Percentiles rank a stretch among this genome's conserved stretches.
Evolutionary conservation across 2,113 vertebrate genomes (phyloP).

Genomic region (Etheostoma spectabile): DNA sequence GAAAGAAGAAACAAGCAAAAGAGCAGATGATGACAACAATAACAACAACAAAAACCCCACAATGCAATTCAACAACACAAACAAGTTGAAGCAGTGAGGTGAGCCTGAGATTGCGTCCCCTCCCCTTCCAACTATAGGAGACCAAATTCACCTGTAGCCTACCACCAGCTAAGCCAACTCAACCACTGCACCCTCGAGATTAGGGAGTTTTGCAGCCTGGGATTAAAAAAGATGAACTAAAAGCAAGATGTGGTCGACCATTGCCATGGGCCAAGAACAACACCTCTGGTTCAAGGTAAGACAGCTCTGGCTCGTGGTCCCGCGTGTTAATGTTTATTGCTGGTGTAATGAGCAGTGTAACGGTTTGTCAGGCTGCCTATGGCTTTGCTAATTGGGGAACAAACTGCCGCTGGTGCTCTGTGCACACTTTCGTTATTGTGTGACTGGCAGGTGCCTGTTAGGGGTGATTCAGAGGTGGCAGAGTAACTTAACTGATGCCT

Average conservation of each 20-base stretch:
- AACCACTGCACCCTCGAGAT: no score
- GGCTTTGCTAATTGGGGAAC: conserved; percentile 28
- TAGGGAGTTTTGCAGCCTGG: background rate
- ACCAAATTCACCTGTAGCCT: no score
- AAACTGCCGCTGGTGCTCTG: conserved; percentile 1
- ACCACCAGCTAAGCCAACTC: no score
- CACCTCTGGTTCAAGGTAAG: background rate
- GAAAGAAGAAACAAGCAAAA: no score
- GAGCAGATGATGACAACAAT: no score
- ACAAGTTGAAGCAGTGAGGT: no score
- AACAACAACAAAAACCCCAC: no score
- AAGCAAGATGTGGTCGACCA: background rate
- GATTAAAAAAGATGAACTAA: no score
- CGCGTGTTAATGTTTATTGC: background rate
- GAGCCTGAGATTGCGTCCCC: no score
- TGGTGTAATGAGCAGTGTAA: conserved; percentile 29
- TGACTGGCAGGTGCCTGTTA: conserved; percentile 43
- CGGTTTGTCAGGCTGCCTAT: background rate
- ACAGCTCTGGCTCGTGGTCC: background rate
- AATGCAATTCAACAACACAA: no score
- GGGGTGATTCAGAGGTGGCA: background rate
- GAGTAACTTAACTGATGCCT: background rate
- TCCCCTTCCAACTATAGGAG: no score
- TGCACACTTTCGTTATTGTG: background rate
- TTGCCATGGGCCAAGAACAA: no score